Conservation (phyloP, 2,888 invertebrate species). For the Agrotis puta region DNA sequence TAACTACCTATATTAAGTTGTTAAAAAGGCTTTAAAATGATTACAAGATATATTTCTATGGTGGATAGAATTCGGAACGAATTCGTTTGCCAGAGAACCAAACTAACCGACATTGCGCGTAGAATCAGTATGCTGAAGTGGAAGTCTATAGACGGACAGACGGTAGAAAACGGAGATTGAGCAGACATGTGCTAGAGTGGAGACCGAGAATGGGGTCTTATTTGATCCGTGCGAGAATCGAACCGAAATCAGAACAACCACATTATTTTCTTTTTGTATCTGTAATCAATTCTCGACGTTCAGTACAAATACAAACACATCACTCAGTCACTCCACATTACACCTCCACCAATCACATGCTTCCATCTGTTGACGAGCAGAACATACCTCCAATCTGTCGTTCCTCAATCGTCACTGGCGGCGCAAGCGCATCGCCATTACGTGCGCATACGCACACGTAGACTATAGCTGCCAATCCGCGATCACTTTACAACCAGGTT, state of each 20-base stretch:
- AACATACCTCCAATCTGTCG: slow-evolving; percentile 34
- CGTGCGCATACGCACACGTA: slow-evolving; percentile 57
- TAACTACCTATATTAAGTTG: background rate
- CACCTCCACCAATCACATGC: slow-evolving; percentile 7
- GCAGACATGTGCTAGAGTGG: no score
- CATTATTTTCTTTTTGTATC: background rate
- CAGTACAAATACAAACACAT: background rate
- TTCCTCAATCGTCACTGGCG: slow-evolving; percentile 46
- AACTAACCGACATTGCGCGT: no score
- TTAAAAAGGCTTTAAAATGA: background rate
- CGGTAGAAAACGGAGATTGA: no score
- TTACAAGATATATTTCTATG: background rate
- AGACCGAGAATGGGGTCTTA: no score
- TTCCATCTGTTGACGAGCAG: slow-evolving; percentile 14
- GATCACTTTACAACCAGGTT: slow-evolving; percentile 62
- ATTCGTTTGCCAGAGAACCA: no score
- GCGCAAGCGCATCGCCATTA: slow-evolving; percentile 44
- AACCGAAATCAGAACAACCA: background rate
- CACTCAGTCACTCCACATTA: slow-evolving; percentile 7
- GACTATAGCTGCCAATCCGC: slow-evolving; percentile 66
- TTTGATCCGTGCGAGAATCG: no score
- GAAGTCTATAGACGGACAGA: no score
- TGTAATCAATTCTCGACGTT: background rate
- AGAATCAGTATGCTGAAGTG: no score
- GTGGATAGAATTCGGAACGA: no score